Evolutionary conservation across 2,797 vertebrate species (phyloP), one percentile per base, ranked within the genome.

Genomic region (Aplochiton taeniatus): DNA sequence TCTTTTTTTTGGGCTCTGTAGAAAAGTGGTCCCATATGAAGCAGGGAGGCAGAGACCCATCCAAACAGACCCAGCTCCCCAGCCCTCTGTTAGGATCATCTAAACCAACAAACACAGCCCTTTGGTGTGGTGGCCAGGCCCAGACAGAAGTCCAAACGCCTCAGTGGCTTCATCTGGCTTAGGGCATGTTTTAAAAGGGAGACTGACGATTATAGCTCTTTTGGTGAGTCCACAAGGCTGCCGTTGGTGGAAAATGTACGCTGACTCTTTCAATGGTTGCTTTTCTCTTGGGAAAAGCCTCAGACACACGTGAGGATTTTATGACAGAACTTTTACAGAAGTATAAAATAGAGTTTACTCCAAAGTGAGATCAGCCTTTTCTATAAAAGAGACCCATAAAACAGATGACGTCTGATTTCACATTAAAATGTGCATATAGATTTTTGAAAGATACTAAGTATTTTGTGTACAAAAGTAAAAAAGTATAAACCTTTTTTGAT

Each of bases 21-120:
- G 71, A 68, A 85, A 86, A 88, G 71, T 83, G 63, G 69, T 88
- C 86, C 83, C 87, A 86, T 85, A 85, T 88, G 86, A 31, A 31
- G 31, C 77, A 71, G 57, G 68, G 67, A 80, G 82, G 80, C 69
- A 68, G 45, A 44, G 69, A 71, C 66, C 63, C 68, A 78, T 74
- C 76, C 73, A 76, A 81, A 81, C 68, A 76, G 54, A 20, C 18
- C 56, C 11, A 4, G 47, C 20, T n/a, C 42, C 13, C 49, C 49
- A 13, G 18, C 56, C 65, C 70, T 73, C 72, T 9, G 61, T 70
- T 70, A 71, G 68, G 64, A 76, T 80, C 63, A 65, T 82, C 76
- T 75, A 87, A 72, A 76, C 79, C 72, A 72, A 72, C 71, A 69
- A 75, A 73, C 16, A 59, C 58, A 68, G 70, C 55, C 68, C 68